phyloP scores from a whole-genome alignment of 2,888 invertebrate species.

The Phragmatobia fuliginosa region DNA sequence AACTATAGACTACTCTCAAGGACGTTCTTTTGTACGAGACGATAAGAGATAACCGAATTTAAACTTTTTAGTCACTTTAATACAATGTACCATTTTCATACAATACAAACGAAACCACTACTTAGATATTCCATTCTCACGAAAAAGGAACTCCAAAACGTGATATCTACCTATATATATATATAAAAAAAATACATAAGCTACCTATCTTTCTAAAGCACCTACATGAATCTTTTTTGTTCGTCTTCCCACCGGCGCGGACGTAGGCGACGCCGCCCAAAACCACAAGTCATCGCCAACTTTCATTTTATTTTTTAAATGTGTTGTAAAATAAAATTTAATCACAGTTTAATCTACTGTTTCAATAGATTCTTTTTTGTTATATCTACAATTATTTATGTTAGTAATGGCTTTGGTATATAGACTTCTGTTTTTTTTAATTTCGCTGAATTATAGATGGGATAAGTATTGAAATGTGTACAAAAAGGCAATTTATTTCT shows the following conservation, averaged over 20 bases:
- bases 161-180: slow-evolving; percentile 28
- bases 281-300: slow-evolving; percentile 70
- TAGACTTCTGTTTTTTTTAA: slow-evolving; percentile 40
- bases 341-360: slow-evolving; percentile 82
- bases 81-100: neutral
- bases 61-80: too few species aligned
- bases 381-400: slow-evolving; percentile 47
- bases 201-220: slow-evolving; percentile 61
- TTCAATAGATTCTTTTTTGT: slow-evolving; percentile 73
- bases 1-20: neutral
- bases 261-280: slow-evolving; percentile 61
- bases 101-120: neutral
- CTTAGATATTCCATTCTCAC: slow-evolving; percentile 13
- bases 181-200: slow-evolving; percentile 42
- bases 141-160: slow-evolving; percentile 29
- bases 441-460: slow-evolving; percentile 20
- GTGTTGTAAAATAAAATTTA: slow-evolving; percentile 73
- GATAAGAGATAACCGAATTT: too few species aligned
- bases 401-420: slow-evolving; percentile 46
- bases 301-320: slow-evolving; percentile 62
- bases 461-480: slow-evolving; percentile 15
- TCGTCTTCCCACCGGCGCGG: slow-evolving; percentile 58
- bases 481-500: slow-evolving; percentile 23
- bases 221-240: slow-evolving; percentile 66
- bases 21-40: neutral